Evolutionary conservation across 2,888 invertebrate species (phyloP), one percentile per base, ranked within the genome.

Genomic region (Oligia latruncula): DNA sequence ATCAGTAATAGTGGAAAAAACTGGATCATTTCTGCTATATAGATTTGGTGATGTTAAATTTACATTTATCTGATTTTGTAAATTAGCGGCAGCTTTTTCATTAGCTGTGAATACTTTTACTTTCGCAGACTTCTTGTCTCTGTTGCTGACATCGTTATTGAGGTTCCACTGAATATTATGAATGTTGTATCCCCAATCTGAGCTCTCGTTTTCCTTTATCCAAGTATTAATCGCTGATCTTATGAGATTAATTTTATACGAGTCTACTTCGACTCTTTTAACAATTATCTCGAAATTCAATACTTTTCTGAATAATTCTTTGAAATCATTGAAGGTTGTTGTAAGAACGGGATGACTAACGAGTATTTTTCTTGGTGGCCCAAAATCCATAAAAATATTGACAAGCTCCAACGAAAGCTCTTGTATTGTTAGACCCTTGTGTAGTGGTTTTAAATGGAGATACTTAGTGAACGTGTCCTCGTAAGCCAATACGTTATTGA

Each of bases 401-500:
- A 62, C 17, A 2, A 81, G 9, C 40, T 71, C 71, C 0, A 46
- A 67, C 1, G 80, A 17, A 15, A 81, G 29, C 15, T 80, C 52
- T n/a, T 66, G 40, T 40, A 17, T 9, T 55, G 80, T 29, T 4
- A 74, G n/a, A 9, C 15, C 17, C 13, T 67, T 67, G 5, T 46
- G 40, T 55, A 81, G 55, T 35, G 81, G 74, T 46, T 67, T 71
- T n/a, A 81, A 74, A 55, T 74, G 66, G 13, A 80, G 11, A 20
- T 74, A 67, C 35, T 80, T 67, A 8, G 74, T 80, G n/a, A 29
- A 67, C 0, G 13, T 4, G 35, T 81, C 81, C 46, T 81, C 58
- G 35, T 71, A 81, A 60, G 66, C 71, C n/a, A 80, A 74, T 40
- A 81, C 46, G 60, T 58, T 46, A 46, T 60, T 66, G 15, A 43